A percentile compares a stretch with the other conserved stretches of the same genome.
Evolutionary conservation across 2,113 vertebrate species (phyloP).

Genomic region (Myotis yumanensis): DNA sequence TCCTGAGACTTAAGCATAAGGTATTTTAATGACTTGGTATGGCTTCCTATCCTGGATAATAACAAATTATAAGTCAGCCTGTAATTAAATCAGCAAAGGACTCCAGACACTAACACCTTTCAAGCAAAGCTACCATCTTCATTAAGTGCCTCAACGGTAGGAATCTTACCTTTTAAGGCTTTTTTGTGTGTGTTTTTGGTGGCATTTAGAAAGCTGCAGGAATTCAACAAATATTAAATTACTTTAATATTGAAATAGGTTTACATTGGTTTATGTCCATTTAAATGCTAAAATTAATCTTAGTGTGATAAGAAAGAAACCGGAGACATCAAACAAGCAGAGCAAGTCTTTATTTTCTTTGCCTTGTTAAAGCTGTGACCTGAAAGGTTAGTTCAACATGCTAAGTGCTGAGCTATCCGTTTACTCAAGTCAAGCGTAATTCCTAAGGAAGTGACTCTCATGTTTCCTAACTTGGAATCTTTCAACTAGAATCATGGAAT

Average conservation of each 20-base stretch:
- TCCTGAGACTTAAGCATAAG: background rate
- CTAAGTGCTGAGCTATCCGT: background rate
- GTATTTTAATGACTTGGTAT: background rate
- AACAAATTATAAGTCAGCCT: slow-evolving; percentile 6
- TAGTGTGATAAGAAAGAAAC: slow-evolving; percentile 8
- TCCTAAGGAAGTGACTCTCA: background rate
- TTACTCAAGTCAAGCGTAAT: background rate
- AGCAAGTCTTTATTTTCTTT: slow-evolving; percentile 46
- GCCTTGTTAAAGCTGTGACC: slow-evolving; percentile 16
- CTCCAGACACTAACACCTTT: background rate
- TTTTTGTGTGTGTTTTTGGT: background rate
- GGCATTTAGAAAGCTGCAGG: background rate
- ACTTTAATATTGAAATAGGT: background rate
- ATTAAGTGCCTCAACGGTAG: background rate
- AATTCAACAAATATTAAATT: slow-evolving; percentile 21
- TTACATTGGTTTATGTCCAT: background rate
- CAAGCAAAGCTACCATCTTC: slow-evolving; percentile 4
- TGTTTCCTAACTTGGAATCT: slow-evolving; percentile 3
- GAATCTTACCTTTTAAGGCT: background rate
- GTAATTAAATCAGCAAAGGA: slow-evolving; percentile 1
- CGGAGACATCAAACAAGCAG: background rate
- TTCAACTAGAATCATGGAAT: background rate
- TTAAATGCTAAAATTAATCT: slow-evolving; percentile 1
- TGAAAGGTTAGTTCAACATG: slow-evolving; percentile 26
- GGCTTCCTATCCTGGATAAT: background rate